Percentiles rank a stretch among this genome's conserved stretches.
Conservation (phyloP, 1,140 invertebrate genomes). For the Conus betulinus region DNA sequence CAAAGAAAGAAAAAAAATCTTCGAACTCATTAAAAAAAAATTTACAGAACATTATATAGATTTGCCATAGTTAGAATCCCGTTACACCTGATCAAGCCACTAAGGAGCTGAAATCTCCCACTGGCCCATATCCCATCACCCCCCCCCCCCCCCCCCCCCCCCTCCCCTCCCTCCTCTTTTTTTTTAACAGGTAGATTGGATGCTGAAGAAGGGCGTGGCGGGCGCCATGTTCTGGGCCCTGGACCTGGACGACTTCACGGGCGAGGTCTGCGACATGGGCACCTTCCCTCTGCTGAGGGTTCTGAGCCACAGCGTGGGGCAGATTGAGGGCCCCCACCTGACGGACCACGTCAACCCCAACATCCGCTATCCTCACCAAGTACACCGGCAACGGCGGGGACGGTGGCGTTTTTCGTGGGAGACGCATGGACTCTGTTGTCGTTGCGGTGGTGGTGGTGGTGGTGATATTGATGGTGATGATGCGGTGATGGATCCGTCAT, state of each 20-base stretch:
- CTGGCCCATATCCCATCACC: too few species aligned
- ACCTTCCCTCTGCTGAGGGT: slow-evolving; percentile 51
- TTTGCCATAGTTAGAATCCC: too few species aligned
- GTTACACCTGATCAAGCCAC: too few species aligned
- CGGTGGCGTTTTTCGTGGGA: not conserved
- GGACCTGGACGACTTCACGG: slow-evolving; percentile 95
- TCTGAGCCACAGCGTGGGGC: slow-evolving; percentile 74
- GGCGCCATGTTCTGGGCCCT: slow-evolving; percentile 98
- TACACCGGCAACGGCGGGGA: not conserved
- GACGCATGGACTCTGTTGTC: not conserved
- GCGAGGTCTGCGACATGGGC: slow-evolving; percentile 45
- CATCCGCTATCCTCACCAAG: slow-evolving; percentile 34
- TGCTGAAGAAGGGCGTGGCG: slow-evolving; percentile 87
- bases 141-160: too few species aligned
- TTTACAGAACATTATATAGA: too few species aligned
- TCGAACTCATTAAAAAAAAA: too few species aligned
- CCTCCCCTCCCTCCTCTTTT: not conserved
- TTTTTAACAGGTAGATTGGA: slow-evolving; percentile 85
- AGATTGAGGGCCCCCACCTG: not conserved
- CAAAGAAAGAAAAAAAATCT: too few species aligned
- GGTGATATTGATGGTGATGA: not conserved
- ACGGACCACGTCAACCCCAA: slow-evolving; percentile 23
- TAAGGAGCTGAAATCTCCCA: too few species aligned
- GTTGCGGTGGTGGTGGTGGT: not conserved
- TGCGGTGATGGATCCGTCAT: too few species aligned